Base-by-base conservation (phyloP, 1,140 invertebrate genomes). In the Lamellibrachia luymesi region DNA sequence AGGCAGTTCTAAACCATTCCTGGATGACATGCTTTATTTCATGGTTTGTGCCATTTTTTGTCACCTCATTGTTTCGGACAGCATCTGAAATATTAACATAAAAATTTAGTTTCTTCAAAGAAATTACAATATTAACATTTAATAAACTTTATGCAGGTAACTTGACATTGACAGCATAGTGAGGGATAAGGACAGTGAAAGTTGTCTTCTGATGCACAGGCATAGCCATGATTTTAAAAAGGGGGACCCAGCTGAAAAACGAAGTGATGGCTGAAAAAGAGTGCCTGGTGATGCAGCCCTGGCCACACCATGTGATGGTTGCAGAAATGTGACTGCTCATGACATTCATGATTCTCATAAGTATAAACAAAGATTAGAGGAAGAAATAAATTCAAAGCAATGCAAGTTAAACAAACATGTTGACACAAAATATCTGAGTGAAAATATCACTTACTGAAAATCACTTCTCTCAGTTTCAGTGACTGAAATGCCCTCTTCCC, bases 31-130 rank as follows among this genome's bases (percentile, higher is more conserved):
- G 90, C 22, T 91, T 91, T 2, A 50, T 13, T 5, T 5, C 38
- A 7, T 91, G 90, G 38, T 91, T 10, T 17, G 5, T 91, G 50
- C 90, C 13, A 8, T 10, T 7, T 4, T 38, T 91, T 10, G n/a
- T 38, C 27, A 22, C 90, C 2, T 8, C 7, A 38, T 49, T 49
- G 90, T n/a, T 25, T 25, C 22, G 90, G 27, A 91, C 90, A 91
- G 90, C 90, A 91, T 91, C 90, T 91, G 90, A 91, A 91, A 91
- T 91, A n/a, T 91, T 91, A 13, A 91, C 27, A 50, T 91, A n/a
- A n/a, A n/a, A n/a, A n/a, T n/a, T n/a, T n/a, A n/a, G n/a, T n/a
- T n/a, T n/a, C n/a, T n/a, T n/a, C n/a, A 91, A 17, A 50, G 2
- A n/a, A 91, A 25, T 17, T 91, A 91, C 22, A 91, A 91, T 22